phyloP scores from a whole-genome alignment of 2,888 invertebrate species.

The Hydrotaea diabolus region DNA sequence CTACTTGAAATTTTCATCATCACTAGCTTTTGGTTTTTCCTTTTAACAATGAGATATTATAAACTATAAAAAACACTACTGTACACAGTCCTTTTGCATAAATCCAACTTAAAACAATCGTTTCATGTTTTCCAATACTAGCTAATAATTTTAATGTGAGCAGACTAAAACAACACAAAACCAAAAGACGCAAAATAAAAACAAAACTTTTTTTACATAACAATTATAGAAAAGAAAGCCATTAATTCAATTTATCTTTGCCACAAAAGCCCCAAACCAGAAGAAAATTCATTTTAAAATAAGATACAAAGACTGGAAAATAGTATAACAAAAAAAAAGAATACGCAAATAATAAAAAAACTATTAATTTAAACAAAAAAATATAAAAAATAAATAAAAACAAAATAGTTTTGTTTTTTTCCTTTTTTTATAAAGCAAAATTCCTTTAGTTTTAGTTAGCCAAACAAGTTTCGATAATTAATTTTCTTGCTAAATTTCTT shows the following conservation, averaged over 20 bases:
- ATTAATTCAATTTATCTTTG: slow-evolving; percentile 49
- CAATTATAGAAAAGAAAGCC: slow-evolving; percentile 23
- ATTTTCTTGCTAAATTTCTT: slow-evolving; percentile 68
- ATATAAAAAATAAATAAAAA: slow-evolving; percentile 41
- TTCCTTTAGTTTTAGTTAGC: slow-evolving; percentile 62
- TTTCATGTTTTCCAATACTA: slow-evolving; percentile 77
- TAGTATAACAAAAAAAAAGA: slow-evolving; percentile 50
- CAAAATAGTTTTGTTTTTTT: slow-evolving; percentile 40
- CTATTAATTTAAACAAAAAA: slow-evolving; percentile 30
- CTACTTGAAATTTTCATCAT: no score
- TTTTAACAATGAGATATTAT: no score
- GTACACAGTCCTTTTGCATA: slow-evolving; percentile 55
- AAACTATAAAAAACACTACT: not conserved
- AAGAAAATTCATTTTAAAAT: slow-evolving; percentile 62
- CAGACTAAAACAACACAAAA: slow-evolving; percentile 47
- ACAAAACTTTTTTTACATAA: slow-evolving; percentile 46
- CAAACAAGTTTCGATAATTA: slow-evolving; percentile 48
- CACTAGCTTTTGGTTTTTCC: no score
- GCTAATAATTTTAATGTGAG: slow-evolving; percentile 66
- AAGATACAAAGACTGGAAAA: slow-evolving; percentile 67
- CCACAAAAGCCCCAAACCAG: slow-evolving; percentile 55
- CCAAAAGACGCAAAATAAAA: slow-evolving; percentile 24
- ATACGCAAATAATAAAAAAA: slow-evolving; percentile 46
- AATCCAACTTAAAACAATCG: slow-evolving; percentile 72
- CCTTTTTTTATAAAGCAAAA: slow-evolving; percentile 6